Percentiles rank a stretch among this genome's conserved stretches.
These are phyloP conservation scores for Pitangus sulphuratus DNA, from an alignment of 2,797 vertebrate species.

Conservation along the genomic window DNA sequence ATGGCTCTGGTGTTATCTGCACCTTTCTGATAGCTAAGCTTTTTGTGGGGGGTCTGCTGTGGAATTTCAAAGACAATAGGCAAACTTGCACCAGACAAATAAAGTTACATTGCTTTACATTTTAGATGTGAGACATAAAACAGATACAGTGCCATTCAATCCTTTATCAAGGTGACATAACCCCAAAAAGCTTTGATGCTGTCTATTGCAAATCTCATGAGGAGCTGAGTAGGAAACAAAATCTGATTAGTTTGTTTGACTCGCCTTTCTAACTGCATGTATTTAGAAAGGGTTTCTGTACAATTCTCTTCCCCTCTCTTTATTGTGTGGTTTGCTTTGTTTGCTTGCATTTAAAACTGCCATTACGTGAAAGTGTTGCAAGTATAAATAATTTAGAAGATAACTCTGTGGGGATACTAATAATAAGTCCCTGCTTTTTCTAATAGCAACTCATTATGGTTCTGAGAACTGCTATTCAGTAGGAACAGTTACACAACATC, in stretches of 20 bases:
- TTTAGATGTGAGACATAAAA: conserved; percentile 61
- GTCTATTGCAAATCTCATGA: conserved; percentile 56
- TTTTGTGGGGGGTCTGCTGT: conserved; percentile 25
- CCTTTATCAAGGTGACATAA: conserved; percentile 52
- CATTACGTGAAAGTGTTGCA: conserved; percentile 80
- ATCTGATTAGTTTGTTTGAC: conserved; percentile 78
- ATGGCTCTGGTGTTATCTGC: conserved; percentile 53
- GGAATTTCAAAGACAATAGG: conserved; percentile 72
- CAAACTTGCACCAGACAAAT: conserved; percentile 65
- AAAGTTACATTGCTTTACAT: conserved; percentile 67
- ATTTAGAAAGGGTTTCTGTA: conserved; percentile 65
- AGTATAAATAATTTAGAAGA: conserved; percentile 90
- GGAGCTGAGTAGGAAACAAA: conserved; percentile 64
- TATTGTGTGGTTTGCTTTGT: conserved; percentile 85
- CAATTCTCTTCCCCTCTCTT: conserved; percentile 78
- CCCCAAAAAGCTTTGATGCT: conserved; percentile 58
- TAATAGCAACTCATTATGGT: conserved; percentile 69
- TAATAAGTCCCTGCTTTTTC: conserved; percentile 76
- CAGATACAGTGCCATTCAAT: conserved; percentile 12
- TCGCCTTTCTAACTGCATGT: conserved; percentile 69
- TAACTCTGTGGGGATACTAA: conserved; percentile 80
- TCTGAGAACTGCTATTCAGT: conserved; percentile 57
- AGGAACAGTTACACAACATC: conserved; percentile 55
- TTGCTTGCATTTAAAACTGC: conserved; percentile 82
- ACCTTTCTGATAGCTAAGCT: conserved; percentile 56